A percentile compares a stretch with the other conserved stretches of the same genome.
phyloP scores from a whole-genome alignment of 2,888 invertebrate species.

The Mylabris sibirica region DNA sequence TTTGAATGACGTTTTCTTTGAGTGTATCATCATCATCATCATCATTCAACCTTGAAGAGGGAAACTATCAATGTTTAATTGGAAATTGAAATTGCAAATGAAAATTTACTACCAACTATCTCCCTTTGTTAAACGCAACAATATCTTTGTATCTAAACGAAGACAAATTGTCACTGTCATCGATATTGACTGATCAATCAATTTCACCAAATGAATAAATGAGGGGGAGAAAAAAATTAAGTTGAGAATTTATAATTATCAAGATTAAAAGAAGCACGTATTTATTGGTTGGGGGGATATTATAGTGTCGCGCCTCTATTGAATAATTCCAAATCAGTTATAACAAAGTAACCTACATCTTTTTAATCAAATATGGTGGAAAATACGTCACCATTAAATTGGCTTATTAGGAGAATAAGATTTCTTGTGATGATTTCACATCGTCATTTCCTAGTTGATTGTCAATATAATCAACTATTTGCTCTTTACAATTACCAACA shows the following conservation, averaged over 20 bases:
- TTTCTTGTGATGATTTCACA: slow-evolving; percentile 33
- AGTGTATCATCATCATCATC: neutral
- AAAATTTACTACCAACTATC: neutral
- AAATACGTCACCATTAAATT: slow-evolving; percentile 29
- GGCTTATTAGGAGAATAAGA: slow-evolving; percentile 43
- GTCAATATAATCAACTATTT: neutral
- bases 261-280: neutral
- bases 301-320: neutral
- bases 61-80: neutral
- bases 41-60: neutral
- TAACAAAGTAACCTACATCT: neutral
- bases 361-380: slow-evolving; percentile 4
- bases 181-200: neutral
- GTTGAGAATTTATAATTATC: neutral
- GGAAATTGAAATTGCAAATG: slow-evolving; percentile 4
- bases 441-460: slow-evolving; percentile 26
- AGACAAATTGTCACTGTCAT: slow-evolving; percentile 6
- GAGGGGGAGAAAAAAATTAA: neutral
- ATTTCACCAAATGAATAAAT: neutral
- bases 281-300: neutral
- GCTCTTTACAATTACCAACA: neutral
- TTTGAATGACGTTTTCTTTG: slow-evolving; percentile 27
- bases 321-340: neutral
- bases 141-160: neutral
- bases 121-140: neutral